phyloP scores from a whole-genome alignment of 2,888 invertebrate species.

The Catocala fraxini region DNA sequence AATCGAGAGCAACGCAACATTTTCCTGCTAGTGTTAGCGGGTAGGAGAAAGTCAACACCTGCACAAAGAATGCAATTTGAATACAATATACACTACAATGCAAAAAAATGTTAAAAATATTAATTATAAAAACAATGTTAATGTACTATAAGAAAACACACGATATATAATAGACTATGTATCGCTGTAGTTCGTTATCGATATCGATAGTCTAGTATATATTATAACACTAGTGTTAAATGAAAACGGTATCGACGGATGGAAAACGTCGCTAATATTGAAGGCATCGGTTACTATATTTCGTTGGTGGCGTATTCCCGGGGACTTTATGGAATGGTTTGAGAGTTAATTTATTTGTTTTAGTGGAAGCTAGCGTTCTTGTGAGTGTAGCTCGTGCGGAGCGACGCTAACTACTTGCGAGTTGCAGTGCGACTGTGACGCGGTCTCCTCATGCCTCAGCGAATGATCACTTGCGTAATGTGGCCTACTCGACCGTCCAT shows the following conservation, averaged over 20 bases:
- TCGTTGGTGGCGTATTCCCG: conserved; percentile 38
- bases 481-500: background rate
- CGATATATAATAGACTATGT: conserved; percentile 68
- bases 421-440: conserved; percentile 57
- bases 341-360: conserved; percentile 82
- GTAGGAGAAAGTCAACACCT: conserved; percentile 86
- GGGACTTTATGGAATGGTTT: conserved; percentile 58
- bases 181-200: conserved; percentile 15
- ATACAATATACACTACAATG: conserved; percentile 85
- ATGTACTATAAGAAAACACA: conserved; percentile 72
- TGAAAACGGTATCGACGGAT: conserved; percentile 60
- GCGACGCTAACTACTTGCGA: conserved; percentile 70
- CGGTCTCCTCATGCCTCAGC: conserved; percentile 14
- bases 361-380: conserved; percentile 79
- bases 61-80: conserved; percentile 86
- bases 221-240: conserved; percentile 59
- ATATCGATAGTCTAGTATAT: conserved; percentile 64
- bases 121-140: conserved; percentile 76
- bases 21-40: conserved; percentile 87
- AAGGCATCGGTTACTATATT: conserved; percentile 47
- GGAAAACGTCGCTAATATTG: conserved; percentile 82
- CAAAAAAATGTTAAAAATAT: conserved; percentile 77
- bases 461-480: conserved; percentile 6
- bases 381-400: conserved; percentile 73
- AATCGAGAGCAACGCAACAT: conserved; percentile 85